Evolutionary conservation across 1,140 invertebrate species (phyloP).

Genomic region (Zophobas atratus): DNA sequence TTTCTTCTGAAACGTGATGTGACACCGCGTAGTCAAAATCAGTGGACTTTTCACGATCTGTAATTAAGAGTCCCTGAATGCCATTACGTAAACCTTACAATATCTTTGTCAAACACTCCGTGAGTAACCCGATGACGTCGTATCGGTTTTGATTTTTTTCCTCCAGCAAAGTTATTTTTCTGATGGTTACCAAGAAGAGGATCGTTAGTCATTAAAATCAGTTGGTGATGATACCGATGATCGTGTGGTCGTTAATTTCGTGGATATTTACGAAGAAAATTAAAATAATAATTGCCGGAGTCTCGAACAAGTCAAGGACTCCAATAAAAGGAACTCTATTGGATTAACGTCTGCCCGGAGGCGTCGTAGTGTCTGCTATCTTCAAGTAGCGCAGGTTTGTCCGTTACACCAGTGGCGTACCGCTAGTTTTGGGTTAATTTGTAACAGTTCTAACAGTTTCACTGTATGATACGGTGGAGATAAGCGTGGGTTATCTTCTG

Average conservation of each 20-base stretch:
- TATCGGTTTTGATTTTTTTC: not conserved
- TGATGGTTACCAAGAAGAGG: not conserved
- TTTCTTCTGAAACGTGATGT: constrained; percentile 20
- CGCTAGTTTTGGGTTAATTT: not conserved
- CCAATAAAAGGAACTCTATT: constrained; percentile 18
- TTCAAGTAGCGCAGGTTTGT: constrained; percentile 32
- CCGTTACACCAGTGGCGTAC: constrained; percentile 30
- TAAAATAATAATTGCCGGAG: constrained; percentile 28
- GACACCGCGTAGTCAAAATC: too few relatives aligned
- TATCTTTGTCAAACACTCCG: not conserved
- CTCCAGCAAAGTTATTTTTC: not conserved
- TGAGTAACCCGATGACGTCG: constrained; percentile 22
- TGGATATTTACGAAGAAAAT: constrained; percentile 25
- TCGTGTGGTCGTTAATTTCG: constrained; percentile 3
- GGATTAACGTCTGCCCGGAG: constrained; percentile 15
- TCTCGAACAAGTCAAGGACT: constrained; percentile 35
- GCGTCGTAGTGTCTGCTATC: constrained; percentile 38
- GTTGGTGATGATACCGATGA: not conserved
- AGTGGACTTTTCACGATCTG: too few relatives aligned
- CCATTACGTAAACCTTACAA: not conserved
- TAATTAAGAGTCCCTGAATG: too few relatives aligned
- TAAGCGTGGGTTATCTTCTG: not conserved
- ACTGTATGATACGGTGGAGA: not conserved
- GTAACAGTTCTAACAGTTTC: not conserved
- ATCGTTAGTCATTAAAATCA: constrained; percentile 18